Base-by-base conservation (phyloP, 1,140 invertebrate species). In the Halictus rubicundus region DNA sequence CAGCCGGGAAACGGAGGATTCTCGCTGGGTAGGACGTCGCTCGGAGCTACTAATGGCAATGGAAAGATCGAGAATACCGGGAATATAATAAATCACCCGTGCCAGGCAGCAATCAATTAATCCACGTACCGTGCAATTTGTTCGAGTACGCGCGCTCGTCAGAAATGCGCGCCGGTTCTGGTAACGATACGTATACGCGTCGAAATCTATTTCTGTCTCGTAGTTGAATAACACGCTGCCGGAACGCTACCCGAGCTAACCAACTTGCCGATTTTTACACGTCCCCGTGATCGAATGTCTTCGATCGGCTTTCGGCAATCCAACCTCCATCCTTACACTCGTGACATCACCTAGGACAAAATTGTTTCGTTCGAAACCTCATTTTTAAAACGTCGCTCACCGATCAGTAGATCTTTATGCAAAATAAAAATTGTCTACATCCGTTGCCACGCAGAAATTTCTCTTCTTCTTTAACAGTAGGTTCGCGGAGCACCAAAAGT, bases 81-180 rank as follows among this genome's bases (percentile, higher is more conserved):
- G 32, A 12, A 32, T 61, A 69, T 83, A 72, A 82, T 61, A 78
- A 83, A 83, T 83, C 63, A 69, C 66, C n/a, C 3, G 37, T 39
- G 39, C 57, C 60, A 46, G n/a, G 39, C 59, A 69, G 83, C 75
- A 60, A 83, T 84, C 59, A 70, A 83, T 83, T 78, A 78, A 49
- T 79, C 19, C 54, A 23, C 14, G 71, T 52, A 64, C 49, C 49
- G 46, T 76, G 65, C 59, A 78, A 78, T 78, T 78, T 71, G 68
- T 71, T 39, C 52, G 14, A 21, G 25, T 46, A 59, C 14, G 49
- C 25, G 46, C 52, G 25, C 39, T 76, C 66, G 68, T 59, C 75
- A 70, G 57, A 59, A 61, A 70, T 37, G 23, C 66, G 19, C 16
- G 32, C 32, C 32, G 27, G 46, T 71, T 71, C 42, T 19, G 32